phyloP scores from a whole-genome alignment of 2,888 invertebrate species.

The Lochmaea crataegi region DNA sequence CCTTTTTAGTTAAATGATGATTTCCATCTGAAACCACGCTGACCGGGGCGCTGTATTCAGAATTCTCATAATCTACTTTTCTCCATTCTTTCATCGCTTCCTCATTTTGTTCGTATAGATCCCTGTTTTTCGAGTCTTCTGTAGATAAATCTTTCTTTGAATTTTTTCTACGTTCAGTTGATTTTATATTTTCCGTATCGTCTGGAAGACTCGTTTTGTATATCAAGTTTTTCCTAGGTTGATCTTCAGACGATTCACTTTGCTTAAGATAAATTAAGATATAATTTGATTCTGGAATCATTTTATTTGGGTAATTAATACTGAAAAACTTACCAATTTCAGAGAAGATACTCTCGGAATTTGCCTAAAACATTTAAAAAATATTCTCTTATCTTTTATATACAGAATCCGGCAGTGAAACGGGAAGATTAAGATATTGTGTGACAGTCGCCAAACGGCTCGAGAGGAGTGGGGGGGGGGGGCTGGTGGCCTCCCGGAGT shows the following conservation, averaged over 20 bases:
- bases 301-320: too few species aligned
- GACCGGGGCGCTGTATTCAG: background rate
- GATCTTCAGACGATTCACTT: background rate
- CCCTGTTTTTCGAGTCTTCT: background rate
- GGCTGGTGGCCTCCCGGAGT: too few species aligned
- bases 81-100: background rate
- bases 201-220: background rate
- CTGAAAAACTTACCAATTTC: constrained; percentile 9
- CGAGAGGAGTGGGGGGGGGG: too few species aligned
- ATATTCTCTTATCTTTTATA: too few species aligned
- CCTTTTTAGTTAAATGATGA: background rate
- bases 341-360: too few species aligned
- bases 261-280: background rate
- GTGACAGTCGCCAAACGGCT: too few species aligned
- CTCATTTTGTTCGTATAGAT: background rate
- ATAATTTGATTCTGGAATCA: too few species aligned
- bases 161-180: background rate
- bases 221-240: background rate
- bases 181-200: background rate
- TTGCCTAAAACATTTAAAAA: too few species aligned
- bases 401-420: too few species aligned
- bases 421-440: too few species aligned
- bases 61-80: background rate
- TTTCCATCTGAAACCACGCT: background rate
- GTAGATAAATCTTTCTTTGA: background rate